Conservation (phyloP, 1,140 invertebrate genomes). For the Lordiphosa collinella region DNA sequence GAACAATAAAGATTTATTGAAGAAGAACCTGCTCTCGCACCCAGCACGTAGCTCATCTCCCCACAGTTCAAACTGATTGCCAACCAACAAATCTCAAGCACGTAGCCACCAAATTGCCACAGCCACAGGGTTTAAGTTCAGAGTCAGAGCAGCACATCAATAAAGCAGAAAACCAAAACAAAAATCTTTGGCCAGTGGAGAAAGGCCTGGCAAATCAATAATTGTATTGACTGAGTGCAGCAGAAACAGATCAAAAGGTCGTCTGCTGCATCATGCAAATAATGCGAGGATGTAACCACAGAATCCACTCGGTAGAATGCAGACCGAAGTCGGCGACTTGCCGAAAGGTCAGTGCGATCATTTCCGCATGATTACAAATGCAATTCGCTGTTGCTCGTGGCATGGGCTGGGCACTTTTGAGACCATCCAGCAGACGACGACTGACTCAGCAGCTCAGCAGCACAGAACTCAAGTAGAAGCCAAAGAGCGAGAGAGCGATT, state of each 20-base stretch:
- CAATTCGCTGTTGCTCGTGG: slow-evolving; percentile 44
- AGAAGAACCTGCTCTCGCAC: too few relatives aligned
- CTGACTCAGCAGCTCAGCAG: neutral
- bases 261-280: slow-evolving; percentile 46
- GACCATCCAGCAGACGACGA: too few relatives aligned
- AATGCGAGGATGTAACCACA: slow-evolving; percentile 29
- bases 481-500: neutral
- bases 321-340: slow-evolving; percentile 30
- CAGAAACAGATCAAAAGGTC: slow-evolving; percentile 68
- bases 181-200: slow-evolving; percentile 5
- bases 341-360: slow-evolving; percentile 74
- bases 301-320: neutral
- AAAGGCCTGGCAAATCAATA: slow-evolving; percentile 63
- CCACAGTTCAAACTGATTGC: slow-evolving; percentile 65
- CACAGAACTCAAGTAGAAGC: slow-evolving; percentile 1
- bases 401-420: slow-evolving; percentile 18
- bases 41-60: neutral
- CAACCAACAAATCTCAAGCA: slow-evolving; percentile 53
- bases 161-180: slow-evolving; percentile 6
- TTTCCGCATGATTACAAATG: slow-evolving; percentile 77
- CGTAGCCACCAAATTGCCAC: slow-evolving; percentile 63
- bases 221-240: slow-evolving; percentile 70
- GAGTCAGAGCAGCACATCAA: slow-evolving; percentile 17
- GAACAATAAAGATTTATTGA: too few relatives aligned
- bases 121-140: slow-evolving; percentile 38